A percentile compares a stretch with the other conserved stretches of the same genome.
phyloP scores from a whole-genome alignment of 1,140 invertebrate species.

The Drosophila elegans region DNA sequence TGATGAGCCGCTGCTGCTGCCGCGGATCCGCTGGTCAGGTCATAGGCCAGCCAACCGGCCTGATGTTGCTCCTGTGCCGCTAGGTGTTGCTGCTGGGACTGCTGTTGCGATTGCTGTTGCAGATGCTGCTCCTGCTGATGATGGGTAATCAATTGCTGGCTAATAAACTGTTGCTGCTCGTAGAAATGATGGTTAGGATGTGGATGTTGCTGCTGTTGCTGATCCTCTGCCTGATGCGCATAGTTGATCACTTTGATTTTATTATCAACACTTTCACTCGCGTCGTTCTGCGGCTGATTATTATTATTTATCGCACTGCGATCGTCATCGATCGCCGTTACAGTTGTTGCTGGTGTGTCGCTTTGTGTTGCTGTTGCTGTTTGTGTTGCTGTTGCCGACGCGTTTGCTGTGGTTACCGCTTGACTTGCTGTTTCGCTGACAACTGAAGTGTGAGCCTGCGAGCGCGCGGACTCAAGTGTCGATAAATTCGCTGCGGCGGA shows the following conservation, averaged over 20 bases:
- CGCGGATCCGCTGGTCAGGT: slow-evolving; percentile 55
- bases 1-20: slow-evolving; percentile 52
- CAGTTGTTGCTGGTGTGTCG: slow-evolving; percentile 20
- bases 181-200: slow-evolving; percentile 47
- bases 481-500: slow-evolving; percentile 73
- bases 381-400: slow-evolving; percentile 27
- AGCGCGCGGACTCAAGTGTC: slow-evolving; percentile 69
- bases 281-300: slow-evolving; percentile 59
- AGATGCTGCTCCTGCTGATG: slow-evolving; percentile 47
- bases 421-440: slow-evolving; percentile 81
- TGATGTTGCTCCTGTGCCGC: slow-evolving; percentile 24
- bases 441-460: slow-evolving; percentile 78
- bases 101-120: slow-evolving; percentile 35
- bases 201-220: slow-evolving; percentile 41
- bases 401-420: slow-evolving; percentile 62
- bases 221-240: slow-evolving; percentile 60
- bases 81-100: slow-evolving; percentile 38
- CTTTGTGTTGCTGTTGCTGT: slow-evolving; percentile 31
- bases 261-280: slow-evolving; percentile 77
- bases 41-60: slow-evolving; percentile 56
- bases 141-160: slow-evolving; percentile 44
- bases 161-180: slow-evolving; percentile 58
- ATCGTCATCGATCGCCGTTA: slow-evolving; percentile 22
- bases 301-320: slow-evolving; percentile 65
- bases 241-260: slow-evolving; percentile 80